phyloP scores from a whole-genome alignment of 1,140 invertebrate species.

The Neodiprion virginianus region DNA sequence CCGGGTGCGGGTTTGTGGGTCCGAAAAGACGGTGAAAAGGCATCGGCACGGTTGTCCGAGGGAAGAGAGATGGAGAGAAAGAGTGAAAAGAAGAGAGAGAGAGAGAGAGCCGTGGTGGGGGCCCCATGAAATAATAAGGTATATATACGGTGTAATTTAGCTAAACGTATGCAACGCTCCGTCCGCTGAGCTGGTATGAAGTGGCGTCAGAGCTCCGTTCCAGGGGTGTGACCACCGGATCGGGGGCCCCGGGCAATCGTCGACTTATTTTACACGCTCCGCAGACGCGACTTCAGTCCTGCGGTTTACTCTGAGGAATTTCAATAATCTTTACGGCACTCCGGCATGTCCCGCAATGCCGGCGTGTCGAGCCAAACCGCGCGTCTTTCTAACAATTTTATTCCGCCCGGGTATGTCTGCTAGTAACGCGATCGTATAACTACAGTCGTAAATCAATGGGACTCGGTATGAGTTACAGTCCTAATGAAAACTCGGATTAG shows the following conservation, averaged over 20 bases:
- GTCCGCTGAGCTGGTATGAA: slow-evolving; percentile 36
- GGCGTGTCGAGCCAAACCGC: not conserved
- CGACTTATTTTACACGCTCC: slow-evolving; percentile 24
- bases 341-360: not conserved
- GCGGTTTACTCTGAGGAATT: slow-evolving; percentile 36
- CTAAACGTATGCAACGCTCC: slow-evolving; percentile 58
- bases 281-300: slow-evolving; percentile 30
- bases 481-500: too few species aligned
- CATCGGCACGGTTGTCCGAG: too few species aligned
- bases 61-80: too few species aligned
- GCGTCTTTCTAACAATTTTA: too few species aligned
- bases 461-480: too few species aligned
- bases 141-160: slow-evolving; percentile 59
- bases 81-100: too few species aligned
- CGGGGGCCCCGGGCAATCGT: slow-evolving; percentile 21
- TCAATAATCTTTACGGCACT: slow-evolving; percentile 33
- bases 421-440: too few species aligned
- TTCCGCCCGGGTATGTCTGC: too few species aligned
- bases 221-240: slow-evolving; percentile 40
- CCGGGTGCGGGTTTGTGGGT: too few species aligned
- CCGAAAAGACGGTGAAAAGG: too few species aligned
- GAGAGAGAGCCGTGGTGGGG: not conserved
- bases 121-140: slow-evolving; percentile 56
- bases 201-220: slow-evolving; percentile 21
- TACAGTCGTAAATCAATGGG: too few species aligned